Conservation (phyloP, 92 coral and sea anemone genomes). For the Muricea muricata region DNA sequence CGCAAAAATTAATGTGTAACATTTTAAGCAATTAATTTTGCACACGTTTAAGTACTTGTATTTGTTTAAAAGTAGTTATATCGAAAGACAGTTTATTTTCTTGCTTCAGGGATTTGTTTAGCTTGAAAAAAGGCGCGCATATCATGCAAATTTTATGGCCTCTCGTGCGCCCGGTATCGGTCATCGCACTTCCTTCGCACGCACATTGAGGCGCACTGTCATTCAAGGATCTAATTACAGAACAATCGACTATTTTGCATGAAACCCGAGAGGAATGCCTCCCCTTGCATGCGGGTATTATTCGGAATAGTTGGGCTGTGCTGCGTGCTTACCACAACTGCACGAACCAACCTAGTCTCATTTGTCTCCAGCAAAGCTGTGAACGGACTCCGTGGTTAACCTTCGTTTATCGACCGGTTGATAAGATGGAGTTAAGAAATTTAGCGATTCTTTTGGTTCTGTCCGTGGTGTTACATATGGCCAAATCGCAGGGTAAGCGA, state of each 20-base stretch:
- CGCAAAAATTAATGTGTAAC: constrained; percentile 4
- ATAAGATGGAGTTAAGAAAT: constrained; percentile 97
- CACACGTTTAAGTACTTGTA: not conserved
- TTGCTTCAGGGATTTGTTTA: not conserved
- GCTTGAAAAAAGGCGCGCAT: not conserved
- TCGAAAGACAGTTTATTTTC: not conserved
- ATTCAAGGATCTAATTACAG: constrained; percentile 56
- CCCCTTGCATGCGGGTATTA: constrained; percentile 72
- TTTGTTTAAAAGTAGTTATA: constrained; percentile 26
- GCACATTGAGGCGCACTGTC: constrained; percentile 40
- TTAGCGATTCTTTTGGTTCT: constrained; percentile 70
- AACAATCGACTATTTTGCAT: constrained; percentile 75
- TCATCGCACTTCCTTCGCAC: not conserved
- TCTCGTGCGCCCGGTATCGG: constrained; percentile 6
- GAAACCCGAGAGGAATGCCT: constrained; percentile 68
- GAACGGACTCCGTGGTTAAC: constrained; percentile 97
- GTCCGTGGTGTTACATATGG: constrained; percentile 33
- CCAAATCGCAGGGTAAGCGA: constrained; percentile 43
- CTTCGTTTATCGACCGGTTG: constrained; percentile 81
- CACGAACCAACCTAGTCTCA: constrained; percentile 53
- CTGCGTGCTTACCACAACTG: constrained; percentile 51
- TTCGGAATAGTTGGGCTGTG: constrained; percentile 89
- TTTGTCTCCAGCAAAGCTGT: constrained; percentile 66
- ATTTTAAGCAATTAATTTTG: not conserved
- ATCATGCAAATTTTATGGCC: not conserved